phyloP scores from a whole-genome alignment of 2,797 vertebrate genomes.

The Buceros bicornis region DNA sequence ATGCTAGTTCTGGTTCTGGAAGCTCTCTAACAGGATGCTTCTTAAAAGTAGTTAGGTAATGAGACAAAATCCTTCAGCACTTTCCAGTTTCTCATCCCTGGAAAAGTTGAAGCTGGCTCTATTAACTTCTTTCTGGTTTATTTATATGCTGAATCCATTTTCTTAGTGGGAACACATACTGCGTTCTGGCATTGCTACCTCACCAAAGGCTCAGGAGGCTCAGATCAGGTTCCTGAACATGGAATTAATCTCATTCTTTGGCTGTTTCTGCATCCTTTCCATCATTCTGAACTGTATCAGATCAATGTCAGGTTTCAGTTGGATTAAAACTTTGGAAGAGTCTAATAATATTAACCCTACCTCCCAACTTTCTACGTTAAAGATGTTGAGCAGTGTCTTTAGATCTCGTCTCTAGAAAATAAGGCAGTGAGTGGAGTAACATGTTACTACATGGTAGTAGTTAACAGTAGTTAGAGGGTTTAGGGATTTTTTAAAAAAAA shows the following conservation, averaged over 20 bases:
- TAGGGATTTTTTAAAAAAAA: not conserved
- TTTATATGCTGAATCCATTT: slow-evolving; percentile 36
- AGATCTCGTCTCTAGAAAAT: not conserved
- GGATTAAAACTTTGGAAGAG: not conserved
- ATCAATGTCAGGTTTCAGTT: slow-evolving; percentile 54
- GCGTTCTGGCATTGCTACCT: slow-evolving; percentile 32
- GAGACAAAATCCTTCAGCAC: not conserved
- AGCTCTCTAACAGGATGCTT: not conserved
- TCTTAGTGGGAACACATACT: not conserved
- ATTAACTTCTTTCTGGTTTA: slow-evolving; percentile 37
- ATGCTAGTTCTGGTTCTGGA: not conserved
- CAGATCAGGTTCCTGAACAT: slow-evolving; percentile 48
- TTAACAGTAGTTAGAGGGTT: not conserved
- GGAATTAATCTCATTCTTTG: slow-evolving; percentile 48
- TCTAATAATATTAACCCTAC: slow-evolving; percentile 27
- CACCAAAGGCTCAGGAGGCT: slow-evolving; percentile 27
- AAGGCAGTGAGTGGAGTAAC: not conserved
- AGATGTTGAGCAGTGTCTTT: not conserved
- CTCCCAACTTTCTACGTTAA: not conserved
- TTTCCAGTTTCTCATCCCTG: slow-evolving; percentile 40
- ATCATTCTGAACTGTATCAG: not conserved
- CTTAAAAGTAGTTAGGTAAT: slow-evolving; percentile 21
- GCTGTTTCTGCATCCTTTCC: slow-evolving; percentile 53
- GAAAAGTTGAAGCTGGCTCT: not conserved
- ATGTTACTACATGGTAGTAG: not conserved